Base-by-base conservation (phyloP, 2,888 invertebrate genomes). In the Lasioglossum oenotherae region DNA sequence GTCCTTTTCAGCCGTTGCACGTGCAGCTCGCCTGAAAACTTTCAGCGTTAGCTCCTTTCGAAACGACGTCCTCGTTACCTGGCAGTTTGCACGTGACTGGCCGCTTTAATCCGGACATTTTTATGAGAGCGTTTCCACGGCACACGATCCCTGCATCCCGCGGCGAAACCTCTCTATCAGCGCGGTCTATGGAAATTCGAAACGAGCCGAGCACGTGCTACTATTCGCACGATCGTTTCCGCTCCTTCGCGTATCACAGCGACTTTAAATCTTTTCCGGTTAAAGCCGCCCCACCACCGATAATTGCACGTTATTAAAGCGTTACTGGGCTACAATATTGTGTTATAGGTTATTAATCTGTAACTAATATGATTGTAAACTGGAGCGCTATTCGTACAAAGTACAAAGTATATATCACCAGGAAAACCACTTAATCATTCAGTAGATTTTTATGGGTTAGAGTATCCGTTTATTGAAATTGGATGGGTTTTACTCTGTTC, bases 91-190 rank as follows among this genome's bases (percentile, higher is more conserved):
- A 86, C 91, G 91, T 91, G 90, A 91, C 86, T 87, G 71, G 71
- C 44, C 41, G 72, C 73, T 87, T 90, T 85, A 88, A 87, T 85
- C 79, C 75, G 78, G 67, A 72, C 87, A 85, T 87, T 91, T 91
- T 92, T 88, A 90, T 77, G 86, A 86, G 80, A 86, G 67, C 84
- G 78, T 91, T 91, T 92, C 86, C 85, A 87, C 81, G 85, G 83
- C 78, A 73, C 81, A 78, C 74, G 80, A 84, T 83, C 81, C 73
- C 80, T 76, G 74, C 72, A 82, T 84, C 86, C 79, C 79, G 77
- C 80, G 77, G 73, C 83, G 79, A 80, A 79, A 88, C 77, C 82
- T 85, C 86, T 91, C 86, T 89, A 90, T 91, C 87, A 69, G 44
- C 57, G 44, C 31, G 67, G 79, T 81, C 80, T 84, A 89, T 89